These are phyloP conservation scores for Chloroceryle inda DNA, from an alignment of 2,797 vertebrate species.

Conservation along the genomic window DNA sequence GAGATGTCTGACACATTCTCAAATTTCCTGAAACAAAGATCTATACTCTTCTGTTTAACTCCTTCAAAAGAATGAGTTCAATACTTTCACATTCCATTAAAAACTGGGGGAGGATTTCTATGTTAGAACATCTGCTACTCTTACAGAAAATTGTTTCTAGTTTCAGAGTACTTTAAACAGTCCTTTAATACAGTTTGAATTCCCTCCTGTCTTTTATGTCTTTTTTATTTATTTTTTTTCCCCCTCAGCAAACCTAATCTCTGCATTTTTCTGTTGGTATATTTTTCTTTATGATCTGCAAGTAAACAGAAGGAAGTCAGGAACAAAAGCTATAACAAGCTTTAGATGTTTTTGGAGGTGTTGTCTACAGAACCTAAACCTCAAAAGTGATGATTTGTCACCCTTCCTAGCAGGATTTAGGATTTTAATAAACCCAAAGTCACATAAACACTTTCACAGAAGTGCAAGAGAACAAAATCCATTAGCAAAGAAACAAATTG, in stretches of 20 bases:
- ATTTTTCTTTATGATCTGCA: background rate
- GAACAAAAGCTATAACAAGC: background rate
- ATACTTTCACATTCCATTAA: background rate
- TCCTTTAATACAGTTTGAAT: background rate
- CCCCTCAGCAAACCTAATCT: background rate
- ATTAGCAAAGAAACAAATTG: background rate
- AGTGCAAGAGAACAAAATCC: background rate
- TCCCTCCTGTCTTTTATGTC: background rate
- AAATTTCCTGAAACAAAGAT: constrained; percentile 44
- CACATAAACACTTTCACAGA: background rate
- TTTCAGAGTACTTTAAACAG: background rate
- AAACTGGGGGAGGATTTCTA: background rate
- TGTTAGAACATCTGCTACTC: background rate
- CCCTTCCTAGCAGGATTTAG: background rate
- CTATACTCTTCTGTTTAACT: background rate
- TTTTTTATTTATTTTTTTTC: no score
- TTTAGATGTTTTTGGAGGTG: background rate
- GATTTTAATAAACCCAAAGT: background rate
- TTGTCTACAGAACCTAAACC: background rate
- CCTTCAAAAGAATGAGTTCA: background rate
- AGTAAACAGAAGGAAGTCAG: background rate
- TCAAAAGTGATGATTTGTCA: background rate
- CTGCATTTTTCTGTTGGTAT: background rate
- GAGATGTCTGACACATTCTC: constrained; percentile 29
- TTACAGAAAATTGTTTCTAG: background rate